Conservation (phyloP, 1,140 invertebrate species). For the Asobara japonica region DNA sequence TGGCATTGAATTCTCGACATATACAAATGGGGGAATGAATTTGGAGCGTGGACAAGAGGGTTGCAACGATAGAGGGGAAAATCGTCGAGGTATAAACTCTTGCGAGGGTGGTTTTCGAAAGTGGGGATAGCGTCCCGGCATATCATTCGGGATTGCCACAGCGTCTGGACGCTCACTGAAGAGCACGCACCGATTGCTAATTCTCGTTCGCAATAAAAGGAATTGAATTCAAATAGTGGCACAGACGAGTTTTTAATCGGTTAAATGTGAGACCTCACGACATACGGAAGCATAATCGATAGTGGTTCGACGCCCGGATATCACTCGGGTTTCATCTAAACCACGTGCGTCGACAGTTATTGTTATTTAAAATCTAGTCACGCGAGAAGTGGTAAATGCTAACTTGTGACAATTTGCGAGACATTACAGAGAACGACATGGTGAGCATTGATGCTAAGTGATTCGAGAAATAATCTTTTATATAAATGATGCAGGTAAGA, state of each 20-base stretch:
- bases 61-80: background rate
- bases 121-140: background rate
- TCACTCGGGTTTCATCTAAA: background rate
- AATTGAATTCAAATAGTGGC: background rate
- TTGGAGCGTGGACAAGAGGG: background rate
- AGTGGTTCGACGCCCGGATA: background rate
- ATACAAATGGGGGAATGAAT: background rate
- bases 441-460: background rate
- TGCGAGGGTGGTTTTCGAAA: background rate
- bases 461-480: no score
- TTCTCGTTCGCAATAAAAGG: background rate
- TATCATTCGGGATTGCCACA: background rate
- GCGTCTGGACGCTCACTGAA: background rate
- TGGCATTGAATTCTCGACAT: conserved; percentile 43
- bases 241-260: background rate
- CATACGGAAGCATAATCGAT: no score
- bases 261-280: no score
- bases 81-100: background rate
- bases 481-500: background rate
- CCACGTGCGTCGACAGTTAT: background rate
- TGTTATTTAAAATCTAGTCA: background rate
- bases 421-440: background rate
- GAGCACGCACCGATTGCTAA: background rate
- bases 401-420: background rate
- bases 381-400: background rate